A percentile compares a stretch with the other conserved stretches of the same genome.
These are phyloP conservation scores for Prionailurus bengalensis DNA, from an alignment of 2,113 vertebrate genomes.

Conservation along the genomic window DNA sequence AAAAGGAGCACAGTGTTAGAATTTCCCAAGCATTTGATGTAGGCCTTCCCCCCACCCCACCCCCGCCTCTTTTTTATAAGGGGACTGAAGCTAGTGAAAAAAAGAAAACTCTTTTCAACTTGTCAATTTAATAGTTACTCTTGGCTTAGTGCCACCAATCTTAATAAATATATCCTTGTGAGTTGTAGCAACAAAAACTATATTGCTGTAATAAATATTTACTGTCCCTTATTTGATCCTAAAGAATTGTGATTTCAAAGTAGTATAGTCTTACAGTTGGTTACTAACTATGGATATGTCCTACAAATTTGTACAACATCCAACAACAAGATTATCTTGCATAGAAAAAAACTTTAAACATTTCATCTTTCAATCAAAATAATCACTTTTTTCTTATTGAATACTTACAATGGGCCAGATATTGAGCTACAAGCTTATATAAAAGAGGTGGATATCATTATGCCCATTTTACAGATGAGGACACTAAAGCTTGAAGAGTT, in stretches of 20 bases:
- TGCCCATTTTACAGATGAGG: not conserved
- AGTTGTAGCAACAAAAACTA: slow-evolving; percentile 37
- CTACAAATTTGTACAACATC: slow-evolving; percentile 9
- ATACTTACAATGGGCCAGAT: not conserved
- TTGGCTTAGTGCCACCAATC: not conserved
- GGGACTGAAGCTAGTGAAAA: not conserved
- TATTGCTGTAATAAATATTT: slow-evolving; percentile 55
- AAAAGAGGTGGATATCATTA: not conserved
- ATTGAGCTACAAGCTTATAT: not conserved
- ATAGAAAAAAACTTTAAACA: not conserved
- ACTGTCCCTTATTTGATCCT: not conserved
- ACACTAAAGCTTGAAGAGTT: not conserved
- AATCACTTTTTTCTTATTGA: not conserved
- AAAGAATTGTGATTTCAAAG: slow-evolving; percentile 11
- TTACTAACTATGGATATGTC: not conserved
- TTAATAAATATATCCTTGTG: slow-evolving; percentile 13
- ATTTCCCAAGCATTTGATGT: slow-evolving; percentile 32
- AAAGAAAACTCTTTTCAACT: slow-evolving; percentile 22
- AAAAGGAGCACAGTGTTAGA: not conserved
- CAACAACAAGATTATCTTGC: not conserved
- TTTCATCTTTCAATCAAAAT: not conserved
- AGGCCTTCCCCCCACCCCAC: not conserved
- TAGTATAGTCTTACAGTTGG: not conserved
- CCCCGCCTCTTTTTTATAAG: not conserved
- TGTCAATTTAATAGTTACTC: not conserved